Evolutionary conservation across 2,797 vertebrate genomes (phyloP).

Genomic region (Malurus splendens): DNA sequence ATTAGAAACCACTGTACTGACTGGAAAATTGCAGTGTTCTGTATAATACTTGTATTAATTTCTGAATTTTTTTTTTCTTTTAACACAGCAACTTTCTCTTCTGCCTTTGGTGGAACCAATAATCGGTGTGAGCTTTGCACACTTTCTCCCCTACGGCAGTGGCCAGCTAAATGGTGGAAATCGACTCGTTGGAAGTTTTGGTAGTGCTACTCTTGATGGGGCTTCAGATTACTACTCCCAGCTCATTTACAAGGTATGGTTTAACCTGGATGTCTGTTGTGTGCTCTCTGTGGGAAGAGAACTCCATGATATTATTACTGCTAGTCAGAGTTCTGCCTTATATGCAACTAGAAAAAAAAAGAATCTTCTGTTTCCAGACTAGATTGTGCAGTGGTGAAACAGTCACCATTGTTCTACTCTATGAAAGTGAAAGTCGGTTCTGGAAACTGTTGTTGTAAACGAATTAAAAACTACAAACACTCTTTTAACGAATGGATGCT

Average conservation of each 20-base stretch:
- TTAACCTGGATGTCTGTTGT: neutral
- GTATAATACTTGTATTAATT: slow-evolving; percentile 8
- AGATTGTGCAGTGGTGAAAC: neutral
- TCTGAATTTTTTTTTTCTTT: neutral
- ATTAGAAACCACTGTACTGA: neutral
- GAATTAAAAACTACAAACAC: neutral
- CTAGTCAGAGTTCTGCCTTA: neutral
- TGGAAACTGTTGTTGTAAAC: neutral
- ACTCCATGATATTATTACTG: neutral
- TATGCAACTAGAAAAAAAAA: neutral
- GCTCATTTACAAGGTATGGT: slow-evolving; percentile 90
- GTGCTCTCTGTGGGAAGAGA: neutral
- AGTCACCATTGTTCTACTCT: neutral
- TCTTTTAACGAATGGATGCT: neutral
- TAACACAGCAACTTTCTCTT: slow-evolving; percentile 88
- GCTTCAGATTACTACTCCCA: slow-evolving; percentile 98
- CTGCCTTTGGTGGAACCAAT: slow-evolving; percentile 96
- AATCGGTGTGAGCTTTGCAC: slow-evolving; percentile 95
- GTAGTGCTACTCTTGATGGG: slow-evolving; percentile 92
- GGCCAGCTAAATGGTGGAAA: slow-evolving; percentile 90
- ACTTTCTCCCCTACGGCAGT: slow-evolving; percentile 95
- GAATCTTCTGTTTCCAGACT: neutral
- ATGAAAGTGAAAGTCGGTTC: neutral
- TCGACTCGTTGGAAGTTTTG: slow-evolving; percentile 92
- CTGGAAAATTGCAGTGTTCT: neutral